Conservation (phyloP, 1,140 invertebrate species). For the Leptinotarsa lineolata region DNA sequence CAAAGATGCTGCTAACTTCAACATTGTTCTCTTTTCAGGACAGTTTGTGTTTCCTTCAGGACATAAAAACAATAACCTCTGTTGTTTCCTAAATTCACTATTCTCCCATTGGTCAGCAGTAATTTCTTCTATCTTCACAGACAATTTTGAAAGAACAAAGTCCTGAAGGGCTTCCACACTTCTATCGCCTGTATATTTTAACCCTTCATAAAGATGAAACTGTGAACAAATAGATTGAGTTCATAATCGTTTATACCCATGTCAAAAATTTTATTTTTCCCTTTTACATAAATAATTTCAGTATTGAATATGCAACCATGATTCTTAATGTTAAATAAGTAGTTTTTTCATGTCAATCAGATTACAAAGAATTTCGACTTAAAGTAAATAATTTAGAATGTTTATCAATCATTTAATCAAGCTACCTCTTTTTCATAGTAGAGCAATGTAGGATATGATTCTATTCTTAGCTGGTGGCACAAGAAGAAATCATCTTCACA, state of each 20-base stretch:
- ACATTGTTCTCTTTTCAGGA: constrained; percentile 59
- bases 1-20: constrained; percentile 68
- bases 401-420: not conserved
- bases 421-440: constrained; percentile 54
- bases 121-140: constrained; percentile 47
- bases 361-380: too few relatives aligned
- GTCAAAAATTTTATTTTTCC: too few relatives aligned
- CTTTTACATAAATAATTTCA: too few relatives aligned
- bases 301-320: too few relatives aligned
- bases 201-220: constrained; percentile 53
- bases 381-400: not conserved
- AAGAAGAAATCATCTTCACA: constrained; percentile 79
- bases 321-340: too few relatives aligned
- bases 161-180: constrained; percentile 56
- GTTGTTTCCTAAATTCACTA: constrained; percentile 41
- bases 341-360: too few relatives aligned
- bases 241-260: too few relatives aligned
- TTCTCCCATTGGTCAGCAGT: constrained; percentile 51
- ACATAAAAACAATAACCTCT: constrained; percentile 59
- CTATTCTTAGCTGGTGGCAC: constrained; percentile 67
- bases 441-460: constrained; percentile 51
- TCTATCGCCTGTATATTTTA: constrained; percentile 56
- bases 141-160: constrained; percentile 57
- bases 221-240: constrained; percentile 26
- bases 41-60: constrained; percentile 59